Base-by-base conservation (phyloP, 2,888 invertebrate species). In the Acleris holmiana region DNA sequence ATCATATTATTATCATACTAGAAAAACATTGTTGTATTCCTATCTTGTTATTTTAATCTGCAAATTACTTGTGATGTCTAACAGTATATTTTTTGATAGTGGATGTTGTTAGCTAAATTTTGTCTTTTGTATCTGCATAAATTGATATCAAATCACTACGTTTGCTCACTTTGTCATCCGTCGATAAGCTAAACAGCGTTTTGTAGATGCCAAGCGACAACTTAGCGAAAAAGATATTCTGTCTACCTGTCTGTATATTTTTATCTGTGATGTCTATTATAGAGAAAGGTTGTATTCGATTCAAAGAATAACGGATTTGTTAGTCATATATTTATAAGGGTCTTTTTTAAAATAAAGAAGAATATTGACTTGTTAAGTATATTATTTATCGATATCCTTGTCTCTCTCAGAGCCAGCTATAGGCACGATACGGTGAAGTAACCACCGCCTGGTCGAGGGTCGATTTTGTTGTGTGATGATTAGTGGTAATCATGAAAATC, bases 221-320 rank as follows among this genome's bases (percentile, higher is more conserved):
- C 76, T 83, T 80, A 80, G 83, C 80, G 82, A 79, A 80, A 81
- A 84, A 67, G 69, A 83, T 84, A 85, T 85, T 86, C 82, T 86
- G 81, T 86, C 81, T 82, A 17, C 17, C 44, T 44, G 17, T 44
- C 15, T 44, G 44, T 44, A 83, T 89, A 86, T 88, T 89, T 89
- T 89, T 89, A 88, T 88, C 90, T 89, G 89, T 89, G 91, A 91
- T 89, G 90, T 89, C 85, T 90, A 89, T 86, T 88, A 84, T 88
- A 88, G 84, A 83, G 76, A 77, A 73, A 8, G 73, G 76, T 79
- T 83, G 79, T 80, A 79, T 84, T 83, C 79, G 78, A 69, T 85
- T 84, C 78, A 72, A 76, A 76, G 73, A 69, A 76, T 73, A 78
- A 74, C 78, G 76, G 76, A 80, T 80, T 81, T 86, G 84, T 86